phyloP scores from a whole-genome alignment of 2,113 vertebrate genomes.

The Protobothrops flavoviridis region DNA sequence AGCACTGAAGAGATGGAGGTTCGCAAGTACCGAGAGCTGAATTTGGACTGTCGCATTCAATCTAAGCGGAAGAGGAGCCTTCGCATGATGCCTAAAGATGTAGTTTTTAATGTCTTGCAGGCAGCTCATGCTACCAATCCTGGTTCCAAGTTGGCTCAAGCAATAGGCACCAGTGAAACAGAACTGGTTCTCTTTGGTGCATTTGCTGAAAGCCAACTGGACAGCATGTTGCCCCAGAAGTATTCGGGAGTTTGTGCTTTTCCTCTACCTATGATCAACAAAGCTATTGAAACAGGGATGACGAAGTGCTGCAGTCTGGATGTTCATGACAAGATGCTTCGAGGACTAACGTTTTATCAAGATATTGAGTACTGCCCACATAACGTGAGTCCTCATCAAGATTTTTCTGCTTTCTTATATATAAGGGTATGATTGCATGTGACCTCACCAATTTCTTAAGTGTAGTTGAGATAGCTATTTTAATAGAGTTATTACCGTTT shows the following conservation, averaged over 20 bases:
- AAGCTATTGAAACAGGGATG: conserved; percentile 80
- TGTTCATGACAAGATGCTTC: conserved; percentile 58
- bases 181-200: conserved; percentile 85
- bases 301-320: conserved; percentile 77
- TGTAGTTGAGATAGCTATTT: not conserved
- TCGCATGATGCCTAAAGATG: conserved; percentile 45
- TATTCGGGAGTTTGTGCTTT: conserved; percentile 89
- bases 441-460: not conserved
- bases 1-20: conserved; percentile 72
- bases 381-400: conserved; percentile 74
- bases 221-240: conserved; percentile 52
- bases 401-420: not conserved
- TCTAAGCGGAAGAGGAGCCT: conserved; percentile 74
- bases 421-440: not conserved
- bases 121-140: conserved; percentile 83
- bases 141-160: conserved; percentile 76
- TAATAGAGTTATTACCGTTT: not conserved
- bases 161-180: conserved; percentile 73
- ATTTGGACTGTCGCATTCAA: conserved; percentile 85
- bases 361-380: conserved; percentile 81
- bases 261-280: conserved; percentile 78
- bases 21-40: conserved; percentile 83
- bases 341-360: conserved; percentile 89
- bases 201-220: conserved; percentile 70
- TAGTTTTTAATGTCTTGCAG: conserved; percentile 83